Evolutionary conservation across 1,140 invertebrate species (phyloP).

Genomic region (Trichonephila inaurata): DNA sequence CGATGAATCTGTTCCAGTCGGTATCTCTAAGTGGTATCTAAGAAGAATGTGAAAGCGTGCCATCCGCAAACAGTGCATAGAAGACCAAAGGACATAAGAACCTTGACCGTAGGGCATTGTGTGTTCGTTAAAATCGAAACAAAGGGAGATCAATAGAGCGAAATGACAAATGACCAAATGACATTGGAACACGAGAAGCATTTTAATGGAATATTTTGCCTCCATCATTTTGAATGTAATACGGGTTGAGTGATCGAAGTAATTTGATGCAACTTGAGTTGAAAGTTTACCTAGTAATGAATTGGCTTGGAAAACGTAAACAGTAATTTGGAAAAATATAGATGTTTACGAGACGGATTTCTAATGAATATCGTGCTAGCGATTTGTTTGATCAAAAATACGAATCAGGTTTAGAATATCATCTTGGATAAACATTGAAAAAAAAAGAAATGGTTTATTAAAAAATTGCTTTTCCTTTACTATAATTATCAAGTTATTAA

Average conservation of each 20-base stretch:
- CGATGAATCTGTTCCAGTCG: neutral
- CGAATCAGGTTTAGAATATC: too few relatives aligned
- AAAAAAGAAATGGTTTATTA: too few relatives aligned
- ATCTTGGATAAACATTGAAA: too few relatives aligned
- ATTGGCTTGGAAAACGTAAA: too few relatives aligned
- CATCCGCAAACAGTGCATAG: neutral
- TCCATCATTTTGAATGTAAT: neutral
- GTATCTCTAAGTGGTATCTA: neutral
- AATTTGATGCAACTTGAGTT: too few relatives aligned
- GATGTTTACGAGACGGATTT: too few relatives aligned
- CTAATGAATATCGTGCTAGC: too few relatives aligned
- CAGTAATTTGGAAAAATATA: too few relatives aligned
- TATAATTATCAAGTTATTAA: too few relatives aligned
- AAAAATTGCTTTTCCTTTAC: too few relatives aligned
- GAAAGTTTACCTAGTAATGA: too few relatives aligned
- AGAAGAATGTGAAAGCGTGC: neutral
- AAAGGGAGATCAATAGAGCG: constrained; percentile 11
- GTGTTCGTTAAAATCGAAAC: constrained; percentile 5
- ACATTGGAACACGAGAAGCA: neutral
- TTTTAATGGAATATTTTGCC: neutral
- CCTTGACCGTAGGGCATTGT: neutral
- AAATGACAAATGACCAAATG: neutral
- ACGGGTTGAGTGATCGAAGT: neutral
- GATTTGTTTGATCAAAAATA: too few relatives aligned
- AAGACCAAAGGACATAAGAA: neutral